Base-by-base conservation (phyloP, 2,888 invertebrate genomes). In the Selenia dentaria region DNA sequence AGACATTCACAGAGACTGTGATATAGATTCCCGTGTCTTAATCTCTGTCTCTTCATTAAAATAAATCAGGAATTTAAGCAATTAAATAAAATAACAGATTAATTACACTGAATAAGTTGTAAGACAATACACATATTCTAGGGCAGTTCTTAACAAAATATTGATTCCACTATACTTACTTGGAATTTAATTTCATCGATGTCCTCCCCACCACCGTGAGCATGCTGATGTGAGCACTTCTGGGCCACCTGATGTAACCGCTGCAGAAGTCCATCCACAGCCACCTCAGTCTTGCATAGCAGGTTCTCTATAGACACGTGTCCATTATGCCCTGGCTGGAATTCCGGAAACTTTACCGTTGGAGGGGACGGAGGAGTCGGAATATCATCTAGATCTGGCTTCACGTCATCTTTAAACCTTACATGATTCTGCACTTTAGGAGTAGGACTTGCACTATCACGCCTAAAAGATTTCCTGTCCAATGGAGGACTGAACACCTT, bases 161-260 rank as follows among this genome's bases (percentile, higher is more conserved):
- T n/a, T n/a, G n/a, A n/a, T 2, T 16, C 2, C 16, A 16, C 16
- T 16, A 2, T 25, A 62, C 83, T 88, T 66, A 93, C 93, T 87
- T 95, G 95, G 72, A 95, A 96, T 74, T 95, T 95, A 27, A 94
- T 92, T 72, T 96, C 95, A 63, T 95, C 94, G 62, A 95, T 95
- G 59, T 93, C 93, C 43, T 93, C 92, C 0, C 95, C 95, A 0
- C 95, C 95, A 0, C 95, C 95, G 32, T 94, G 95, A 0, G 94
- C 92, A 70, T 95, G 95, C 13, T 95, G 95, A 8, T 93, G 93
- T 4, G 93, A 92, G 64, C 95, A 95, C 57, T 93, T 93, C 50
- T 93, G 94, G 2, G 95, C 94, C 10, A 94, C 93, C 61, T 94
- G 94, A 63, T 95, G 95, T 56, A 95, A 74, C 55, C 94, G 83